A percentile compares a stretch with the other conserved stretches of the same genome.
phyloP scores from a whole-genome alignment of 1,140 invertebrate species.

The Eriocheir sinensis region DNA sequence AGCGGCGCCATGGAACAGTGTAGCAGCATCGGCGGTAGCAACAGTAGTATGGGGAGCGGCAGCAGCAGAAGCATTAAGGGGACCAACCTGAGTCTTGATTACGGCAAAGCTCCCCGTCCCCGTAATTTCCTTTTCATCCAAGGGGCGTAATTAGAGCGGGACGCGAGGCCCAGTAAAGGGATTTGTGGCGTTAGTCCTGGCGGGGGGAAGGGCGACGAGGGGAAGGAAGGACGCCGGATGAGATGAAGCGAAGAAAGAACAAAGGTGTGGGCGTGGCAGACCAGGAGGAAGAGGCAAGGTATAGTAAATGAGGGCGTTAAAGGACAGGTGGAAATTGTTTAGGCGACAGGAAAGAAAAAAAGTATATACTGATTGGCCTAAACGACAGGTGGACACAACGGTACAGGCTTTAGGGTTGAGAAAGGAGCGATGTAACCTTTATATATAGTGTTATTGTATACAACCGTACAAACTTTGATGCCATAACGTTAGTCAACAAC shows the following conservation, averaged over 20 bases:
- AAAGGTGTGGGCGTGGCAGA: not conserved
- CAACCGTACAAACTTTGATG: too few relatives aligned
- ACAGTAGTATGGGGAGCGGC: too few relatives aligned
- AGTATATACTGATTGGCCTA: too few relatives aligned
- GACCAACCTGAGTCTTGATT: slow-evolving; percentile 10
- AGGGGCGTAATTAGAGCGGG: slow-evolving; percentile 1
- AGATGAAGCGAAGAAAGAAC: not conserved
- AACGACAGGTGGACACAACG: too few relatives aligned
- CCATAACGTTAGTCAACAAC: too few relatives aligned
- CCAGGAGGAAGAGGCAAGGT: not conserved
- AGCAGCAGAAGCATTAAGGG: too few relatives aligned
- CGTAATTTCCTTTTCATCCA: slow-evolving; percentile 16
- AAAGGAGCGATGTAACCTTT: too few relatives aligned
- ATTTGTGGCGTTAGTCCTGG: not conserved
- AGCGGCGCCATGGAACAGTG: not conserved
- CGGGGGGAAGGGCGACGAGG: not conserved
- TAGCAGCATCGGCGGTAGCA: too few relatives aligned
- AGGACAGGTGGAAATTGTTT: not conserved
- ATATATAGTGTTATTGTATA: too few relatives aligned
- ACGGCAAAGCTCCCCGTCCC: not conserved
- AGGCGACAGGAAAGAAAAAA: not conserved
- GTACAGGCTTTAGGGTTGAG: too few relatives aligned
- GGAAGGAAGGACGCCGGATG: not conserved
- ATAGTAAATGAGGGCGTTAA: not conserved
- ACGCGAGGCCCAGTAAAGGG: slow-evolving; percentile 19